Evolutionary conservation across 2,888 invertebrate genomes (phyloP), one percentile per base, ranked within the genome.

Genomic region (Rotaria magnacalcarata): DNA sequence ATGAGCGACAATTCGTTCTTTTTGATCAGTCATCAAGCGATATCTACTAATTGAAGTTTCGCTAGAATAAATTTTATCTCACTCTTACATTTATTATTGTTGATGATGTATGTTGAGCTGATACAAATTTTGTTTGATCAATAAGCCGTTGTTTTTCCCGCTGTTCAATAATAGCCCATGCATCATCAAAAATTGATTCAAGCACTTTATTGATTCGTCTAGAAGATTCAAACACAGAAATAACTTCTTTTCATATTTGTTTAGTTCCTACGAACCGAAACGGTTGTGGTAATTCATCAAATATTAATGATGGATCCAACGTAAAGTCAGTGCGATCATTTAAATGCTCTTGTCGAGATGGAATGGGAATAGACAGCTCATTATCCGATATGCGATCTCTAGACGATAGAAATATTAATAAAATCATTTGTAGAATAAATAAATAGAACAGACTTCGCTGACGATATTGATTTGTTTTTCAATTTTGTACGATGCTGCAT

Each of bases 281-380:
- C 47, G 80, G 80, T 80, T 80, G 80, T 14, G 80, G 80, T 80
- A 80, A 47, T 47, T 80, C 41, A 80, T 80, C 80, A 80, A 80
- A 80, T n/a, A 80, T 47, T 47, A 80, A 47, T 47, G 80, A 43
- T 47, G 80, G 80, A 80, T 80, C 47, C n/a, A 47, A 24, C 10
- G 47, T 47, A 47, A 80, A 80, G 47, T 80, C 80, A 11, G 43
- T 43, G 21, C 24, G 80, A 14, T 80, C 80, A 80, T 47, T 80
- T 47, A 80, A 80, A 43, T 24, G 21, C 24, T 47, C 43, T 43
- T 80, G 80, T 47, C 80, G 80, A 47, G 80, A 80, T 24, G 80
- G 80, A 24, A n/a, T 21, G 11, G 80, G 80, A 80, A 80, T 80
- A 14, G n/a, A n/a, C n/a, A 19, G 80, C 47, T 80, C 80, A 47